A percentile compares a stretch with the other conserved stretches of the same genome.
Conservation (phyloP, 2,888 invertebrate genomes). For the Torymus texanus region DNA sequence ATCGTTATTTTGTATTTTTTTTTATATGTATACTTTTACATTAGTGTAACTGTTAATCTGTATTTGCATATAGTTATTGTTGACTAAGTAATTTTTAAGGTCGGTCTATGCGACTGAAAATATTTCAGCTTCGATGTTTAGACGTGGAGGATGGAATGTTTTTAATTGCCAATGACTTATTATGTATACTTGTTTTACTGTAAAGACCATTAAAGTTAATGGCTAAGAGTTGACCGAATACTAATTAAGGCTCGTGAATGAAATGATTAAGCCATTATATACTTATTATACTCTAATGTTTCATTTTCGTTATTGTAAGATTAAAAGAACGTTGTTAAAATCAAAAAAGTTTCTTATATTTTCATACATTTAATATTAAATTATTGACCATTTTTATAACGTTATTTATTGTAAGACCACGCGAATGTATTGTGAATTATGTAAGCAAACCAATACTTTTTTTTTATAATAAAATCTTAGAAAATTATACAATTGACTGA, state of each 20-base stretch:
- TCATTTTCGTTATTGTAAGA: constrained; percentile 58
- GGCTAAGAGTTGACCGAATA: constrained; percentile 38
- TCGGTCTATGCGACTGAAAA: too few relatives aligned
- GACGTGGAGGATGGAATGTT: too few relatives aligned
- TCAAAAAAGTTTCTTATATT: constrained; percentile 28
- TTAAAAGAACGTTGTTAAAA: constrained; percentile 42
- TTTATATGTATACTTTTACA: too few relatives aligned
- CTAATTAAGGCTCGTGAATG: constrained; percentile 70
- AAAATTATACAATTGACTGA: neutral
- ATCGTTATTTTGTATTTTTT: too few relatives aligned
- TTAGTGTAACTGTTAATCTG: too few relatives aligned
- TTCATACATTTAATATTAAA: neutral
- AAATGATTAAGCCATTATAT: constrained; percentile 63
- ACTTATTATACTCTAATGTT: constrained; percentile 36
- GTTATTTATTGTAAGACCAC: neutral
- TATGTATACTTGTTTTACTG: neutral
- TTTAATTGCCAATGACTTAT: too few relatives aligned
- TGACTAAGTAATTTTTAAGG: too few relatives aligned
- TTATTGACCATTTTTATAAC: neutral
- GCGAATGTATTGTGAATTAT: neutral
- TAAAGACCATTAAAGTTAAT: constrained; percentile 6
- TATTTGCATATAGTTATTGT: too few relatives aligned
- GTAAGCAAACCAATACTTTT: constrained; percentile 9
- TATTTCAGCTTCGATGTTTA: too few relatives aligned
- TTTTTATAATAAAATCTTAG: constrained; percentile 20